These are phyloP conservation scores for Hipposideros larvatus DNA, from an alignment of 2,797 vertebrate genomes.

Conservation along the genomic window DNA sequence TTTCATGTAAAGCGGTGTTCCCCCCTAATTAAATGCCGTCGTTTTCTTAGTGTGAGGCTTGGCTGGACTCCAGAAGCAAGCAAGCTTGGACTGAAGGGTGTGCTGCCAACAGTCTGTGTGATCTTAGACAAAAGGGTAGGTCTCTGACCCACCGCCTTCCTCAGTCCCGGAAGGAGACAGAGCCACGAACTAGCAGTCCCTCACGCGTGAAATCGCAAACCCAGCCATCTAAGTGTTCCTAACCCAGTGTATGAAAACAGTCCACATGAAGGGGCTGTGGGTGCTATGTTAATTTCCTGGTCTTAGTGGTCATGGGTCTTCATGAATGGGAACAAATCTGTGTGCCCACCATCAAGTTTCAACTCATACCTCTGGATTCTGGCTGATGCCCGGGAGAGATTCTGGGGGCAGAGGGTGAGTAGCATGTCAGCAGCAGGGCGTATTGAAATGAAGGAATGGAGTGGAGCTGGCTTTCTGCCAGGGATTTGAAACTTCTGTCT, in stretches of 20 bases:
- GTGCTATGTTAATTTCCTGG: background rate
- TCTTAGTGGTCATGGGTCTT: background rate
- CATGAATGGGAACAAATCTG: background rate
- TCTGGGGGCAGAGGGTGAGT: background rate
- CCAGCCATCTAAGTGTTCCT: background rate
- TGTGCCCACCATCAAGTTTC: background rate
- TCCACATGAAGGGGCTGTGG: background rate
- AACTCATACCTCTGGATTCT: background rate
- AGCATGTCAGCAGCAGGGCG: background rate
- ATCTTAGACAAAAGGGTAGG: slow-evolving; percentile 55
- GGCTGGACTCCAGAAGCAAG: slow-evolving; percentile 66
- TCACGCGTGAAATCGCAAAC: background rate
- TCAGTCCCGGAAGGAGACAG: background rate
- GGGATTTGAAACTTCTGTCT: background rate
- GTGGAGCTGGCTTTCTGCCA: background rate
- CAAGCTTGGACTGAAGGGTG: background rate
- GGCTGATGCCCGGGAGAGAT: background rate
- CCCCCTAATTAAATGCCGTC: slow-evolving; percentile 76
- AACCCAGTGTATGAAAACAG: background rate
- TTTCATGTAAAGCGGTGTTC: background rate
- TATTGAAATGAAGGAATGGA: background rate
- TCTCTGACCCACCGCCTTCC: slow-evolving; percentile 38
- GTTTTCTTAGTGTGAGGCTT: slow-evolving; percentile 72
- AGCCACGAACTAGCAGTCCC: background rate
- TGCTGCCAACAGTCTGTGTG: slow-evolving; percentile 40